Conservation (phyloP, 2,113 vertebrate genomes). For the Psilopogon haemacephalus region DNA sequence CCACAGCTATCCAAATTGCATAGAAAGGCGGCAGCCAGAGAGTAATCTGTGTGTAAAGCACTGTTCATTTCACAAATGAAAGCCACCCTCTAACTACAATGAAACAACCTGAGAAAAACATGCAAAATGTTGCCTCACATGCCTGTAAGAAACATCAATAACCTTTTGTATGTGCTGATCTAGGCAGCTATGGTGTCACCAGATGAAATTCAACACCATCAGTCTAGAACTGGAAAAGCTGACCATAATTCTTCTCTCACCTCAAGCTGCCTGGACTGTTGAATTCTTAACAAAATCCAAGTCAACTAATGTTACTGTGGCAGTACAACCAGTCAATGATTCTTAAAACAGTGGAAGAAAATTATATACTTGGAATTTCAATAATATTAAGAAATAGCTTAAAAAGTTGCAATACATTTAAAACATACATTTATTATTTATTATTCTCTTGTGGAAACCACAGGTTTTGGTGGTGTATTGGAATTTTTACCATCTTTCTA, state of each 20-base stretch:
- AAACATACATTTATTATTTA: neutral
- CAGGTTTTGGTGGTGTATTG: neutral
- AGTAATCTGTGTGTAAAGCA: neutral
- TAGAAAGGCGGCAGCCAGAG: neutral
- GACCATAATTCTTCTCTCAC: neutral
- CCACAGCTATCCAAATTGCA: neutral
- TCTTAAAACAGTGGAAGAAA: neutral
- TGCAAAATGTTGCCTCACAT: neutral
- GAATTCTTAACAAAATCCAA: slow-evolving; percentile 6
- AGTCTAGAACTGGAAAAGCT: neutral
- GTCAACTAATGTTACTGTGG: neutral
- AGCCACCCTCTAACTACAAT: neutral
- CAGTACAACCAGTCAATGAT: neutral
- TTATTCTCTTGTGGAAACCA: neutral
- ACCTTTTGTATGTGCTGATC: slow-evolving; percentile 47
- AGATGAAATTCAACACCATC: slow-evolving; percentile 71
- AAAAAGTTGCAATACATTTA: neutral
- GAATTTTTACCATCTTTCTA: neutral
- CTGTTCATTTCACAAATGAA: neutral
- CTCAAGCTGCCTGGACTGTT: neutral
- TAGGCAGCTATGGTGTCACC: slow-evolving; percentile 61
- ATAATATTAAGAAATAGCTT: neutral
- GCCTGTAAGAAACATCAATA: slow-evolving; percentile 61
- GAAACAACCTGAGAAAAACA: neutral
- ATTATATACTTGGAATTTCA: neutral